Base-by-base conservation (phyloP, 2,888 invertebrate species). In the Leptinotarsa juncta region DNA sequence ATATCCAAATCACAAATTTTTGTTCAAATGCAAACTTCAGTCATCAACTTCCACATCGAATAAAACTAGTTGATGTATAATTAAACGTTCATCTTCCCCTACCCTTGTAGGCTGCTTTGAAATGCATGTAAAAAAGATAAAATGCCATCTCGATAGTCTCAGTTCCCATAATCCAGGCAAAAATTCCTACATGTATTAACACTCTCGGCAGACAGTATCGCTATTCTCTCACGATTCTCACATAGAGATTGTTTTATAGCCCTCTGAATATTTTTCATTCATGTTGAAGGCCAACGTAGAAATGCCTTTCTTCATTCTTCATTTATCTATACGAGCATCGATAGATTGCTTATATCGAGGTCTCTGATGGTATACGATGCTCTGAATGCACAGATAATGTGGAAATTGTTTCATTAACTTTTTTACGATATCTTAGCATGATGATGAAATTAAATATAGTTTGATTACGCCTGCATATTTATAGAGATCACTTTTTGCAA, bases 141-240 rank as follows among this genome's bases (percentile, higher is more conserved):
- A 62, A 62, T 62, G 32, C 26, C 26, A 62, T 62, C 62, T 62
- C 18, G 62, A 32, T 62, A n/a, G 62, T 49, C 18, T 57, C 57
- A 15, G 69, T 69, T 69, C 69, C 57, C 57, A 69, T 69, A 55
- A 26, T 69, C 48, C 69, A 69, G 69, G 57, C 69, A 69, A 69
- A 69, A 69, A 69, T 69, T 69, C 69, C 69, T 69, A 69, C 69
- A 69, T 69, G 69, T 26, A 69, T 69, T 53, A 69, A 69, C 69
- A 69, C 69, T 69, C 57, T 69, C 57, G 20, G 69, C 26, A 69
- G 55, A 68, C 50, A 68, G 68, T 32, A 69, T 69, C 69, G 69
- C 69, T 69, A 69, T 69, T 69, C 69, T 69, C 69, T 57, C 69
- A 69, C 69, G 69, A 69, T 69, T 55, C 69, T 57, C 69, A 57